phyloP scores from a whole-genome alignment of 2,113 vertebrate species.

The Aphyosemion australe region DNA sequence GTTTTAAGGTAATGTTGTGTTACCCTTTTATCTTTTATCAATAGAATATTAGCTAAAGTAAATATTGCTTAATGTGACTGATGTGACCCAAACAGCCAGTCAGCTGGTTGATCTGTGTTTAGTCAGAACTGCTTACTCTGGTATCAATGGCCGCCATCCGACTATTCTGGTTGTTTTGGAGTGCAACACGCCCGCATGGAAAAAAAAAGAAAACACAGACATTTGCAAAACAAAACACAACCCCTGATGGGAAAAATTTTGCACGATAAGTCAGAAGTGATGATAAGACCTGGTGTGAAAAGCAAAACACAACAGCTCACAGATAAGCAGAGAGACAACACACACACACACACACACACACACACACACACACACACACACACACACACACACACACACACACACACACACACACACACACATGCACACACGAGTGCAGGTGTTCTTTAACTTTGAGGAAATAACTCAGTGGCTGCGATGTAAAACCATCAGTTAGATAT shows the following conservation, averaged over 20 bases:
- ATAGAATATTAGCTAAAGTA: constrained; percentile 8
- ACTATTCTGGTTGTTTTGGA: constrained; percentile 40
- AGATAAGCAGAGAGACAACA: neutral
- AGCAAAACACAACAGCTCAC: constrained; percentile 4
- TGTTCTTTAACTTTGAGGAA: constrained; percentile 27
- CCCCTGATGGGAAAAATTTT: constrained; percentile 29
- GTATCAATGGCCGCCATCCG: constrained; percentile 11
- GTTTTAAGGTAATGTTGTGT: no score
- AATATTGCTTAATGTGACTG: constrained; percentile 11
- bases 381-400: neutral
- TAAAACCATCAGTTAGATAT: constrained; percentile 48
- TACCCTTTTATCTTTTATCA: neutral
- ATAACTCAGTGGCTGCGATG: constrained; percentile 37
- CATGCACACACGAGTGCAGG: constrained; percentile 18
- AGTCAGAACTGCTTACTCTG: constrained; percentile 36
- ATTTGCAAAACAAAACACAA: constrained; percentile 42
- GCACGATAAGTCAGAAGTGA: constrained; percentile 31
- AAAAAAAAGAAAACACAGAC: constrained; percentile 11
- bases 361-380: no score
- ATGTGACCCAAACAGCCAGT: constrained; percentile 23
- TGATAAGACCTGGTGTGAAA: constrained; percentile 43
- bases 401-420: no score
- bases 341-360: neutral
- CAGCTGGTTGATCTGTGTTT: constrained; percentile 30
- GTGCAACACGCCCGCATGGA: constrained; percentile 40